Percentiles rank a stretch among this genome's conserved stretches.
phyloP scores from a whole-genome alignment of 1,140 invertebrate genomes.

The Drosophila albomicans region DNA sequence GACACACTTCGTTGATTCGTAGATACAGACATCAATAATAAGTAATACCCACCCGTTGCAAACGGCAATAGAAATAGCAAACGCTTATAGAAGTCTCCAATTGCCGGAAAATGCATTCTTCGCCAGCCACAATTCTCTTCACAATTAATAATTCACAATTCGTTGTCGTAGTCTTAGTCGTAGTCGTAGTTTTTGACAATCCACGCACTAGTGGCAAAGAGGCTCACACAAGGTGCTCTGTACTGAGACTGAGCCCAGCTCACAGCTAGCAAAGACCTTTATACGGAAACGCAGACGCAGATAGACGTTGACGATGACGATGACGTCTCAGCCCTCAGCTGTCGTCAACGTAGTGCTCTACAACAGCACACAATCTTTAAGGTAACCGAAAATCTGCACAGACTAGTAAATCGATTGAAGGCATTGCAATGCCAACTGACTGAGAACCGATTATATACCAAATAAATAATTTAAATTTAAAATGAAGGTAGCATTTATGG shows the following conservation, averaged over 20 bases:
- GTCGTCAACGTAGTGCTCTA: constrained; percentile 6
- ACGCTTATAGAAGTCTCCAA: constrained; percentile 72
- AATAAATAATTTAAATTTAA: neutral
- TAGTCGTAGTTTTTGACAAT: neutral
- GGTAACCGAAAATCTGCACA: constrained; percentile 1
- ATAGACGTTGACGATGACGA: constrained; percentile 14
- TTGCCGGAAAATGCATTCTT: constrained; percentile 74
- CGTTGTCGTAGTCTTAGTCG: no score
- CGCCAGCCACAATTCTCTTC: constrained; percentile 18
- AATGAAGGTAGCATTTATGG: neutral
- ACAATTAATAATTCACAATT: constrained; percentile 10
- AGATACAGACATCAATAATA: constrained; percentile 43
- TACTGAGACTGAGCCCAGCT: constrained; percentile 54
- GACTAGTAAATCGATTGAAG: neutral
- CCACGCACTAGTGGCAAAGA: constrained; percentile 47
- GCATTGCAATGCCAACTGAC: neutral
- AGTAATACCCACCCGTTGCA: constrained; percentile 63
- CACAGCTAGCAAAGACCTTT: constrained; percentile 57
- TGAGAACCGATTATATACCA: neutral
- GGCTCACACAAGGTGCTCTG: constrained; percentile 57
- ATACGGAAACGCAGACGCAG: constrained; percentile 38
- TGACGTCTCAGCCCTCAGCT: constrained; percentile 25
- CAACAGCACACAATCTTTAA: constrained; percentile 19
- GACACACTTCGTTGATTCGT: constrained; percentile 67
- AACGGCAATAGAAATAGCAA: constrained; percentile 70